Percentiles rank a stretch among this genome's conserved stretches.
Conservation (phyloP, 2,888 invertebrate genomes). For the Agrotis ipsilon region DNA sequence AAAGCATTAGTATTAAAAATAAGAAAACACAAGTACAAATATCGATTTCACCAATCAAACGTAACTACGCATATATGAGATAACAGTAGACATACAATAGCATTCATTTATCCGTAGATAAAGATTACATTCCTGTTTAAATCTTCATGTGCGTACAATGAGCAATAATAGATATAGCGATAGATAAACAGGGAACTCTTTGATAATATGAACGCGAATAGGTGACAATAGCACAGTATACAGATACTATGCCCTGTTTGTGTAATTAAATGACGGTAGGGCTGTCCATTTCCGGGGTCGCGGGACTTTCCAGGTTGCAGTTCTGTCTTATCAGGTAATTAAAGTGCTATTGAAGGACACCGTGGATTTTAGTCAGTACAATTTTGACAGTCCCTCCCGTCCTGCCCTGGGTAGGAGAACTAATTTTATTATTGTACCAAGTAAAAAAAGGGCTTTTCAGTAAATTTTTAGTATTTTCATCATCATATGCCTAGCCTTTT, state of each 20-base stretch:
- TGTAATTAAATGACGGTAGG: not conserved
- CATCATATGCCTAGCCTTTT: no score
- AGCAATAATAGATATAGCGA: conserved; percentile 1
- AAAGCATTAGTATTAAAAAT: not conserved
- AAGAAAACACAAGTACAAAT: not conserved
- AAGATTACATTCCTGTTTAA: conserved; percentile 38
- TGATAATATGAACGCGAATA: not conserved
- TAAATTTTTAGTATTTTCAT: no score
- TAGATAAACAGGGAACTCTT: conserved; percentile 4
- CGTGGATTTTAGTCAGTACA: no score
- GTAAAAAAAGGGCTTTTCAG: no score
- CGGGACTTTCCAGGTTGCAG: no score
- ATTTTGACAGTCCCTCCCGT: no score
- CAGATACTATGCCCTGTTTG: not conserved
- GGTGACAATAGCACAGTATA: conserved; percentile 6
- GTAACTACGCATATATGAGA: not conserved
- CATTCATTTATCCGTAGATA: conserved; percentile 19
- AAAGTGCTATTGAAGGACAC: no score
- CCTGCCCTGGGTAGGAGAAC: no score
- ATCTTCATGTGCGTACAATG: conserved; percentile 1
- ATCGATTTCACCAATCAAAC: not conserved
- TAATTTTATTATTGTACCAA: no score
- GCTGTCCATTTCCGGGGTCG: no score
- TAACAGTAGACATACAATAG: conserved; percentile 12
- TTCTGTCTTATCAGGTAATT: no score